Evolutionary conservation across 30 jellyfish, hydroid and myxozoan species (phyloP), one percentile per base, ranked within the genome.

Genomic region (Pseudorhiza aurosa): DNA sequence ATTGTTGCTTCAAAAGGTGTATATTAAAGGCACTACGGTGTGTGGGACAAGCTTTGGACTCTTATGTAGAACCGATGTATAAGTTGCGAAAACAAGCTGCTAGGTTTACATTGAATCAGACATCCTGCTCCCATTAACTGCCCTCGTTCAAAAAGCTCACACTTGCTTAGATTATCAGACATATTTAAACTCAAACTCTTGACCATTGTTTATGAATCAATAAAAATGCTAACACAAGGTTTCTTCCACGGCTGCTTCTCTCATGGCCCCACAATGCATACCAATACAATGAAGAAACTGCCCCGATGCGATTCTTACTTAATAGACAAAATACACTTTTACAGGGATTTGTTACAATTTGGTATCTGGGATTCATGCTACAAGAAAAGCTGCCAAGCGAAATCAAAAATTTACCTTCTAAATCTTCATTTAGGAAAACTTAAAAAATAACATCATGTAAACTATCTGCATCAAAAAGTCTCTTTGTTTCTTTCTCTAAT

Each of bases 111-210:
- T 21, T 15, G 25, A 7, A 59, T 59, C 21, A 24, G 74, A 29
- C 53, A 59, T 26, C 53, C 50, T 35, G 8, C 30, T 24, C 49
- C 49, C 50, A 7, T 59, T 59, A 49, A 4, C 37, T 59, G 74
- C 51, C 74, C 8, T 29, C 3, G 8, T 59, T 59, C 21, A 59
- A 39, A 59, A 19, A 26, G n/a, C 15, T 59, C 8, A 59, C 51
- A 59, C 2, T 59, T 33, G 74, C 74, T 65, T 15, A 36, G 40
- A 65, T 63, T 25, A 63, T 63, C 56, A 28, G 77, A 63, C 57
- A 63, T n/a, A 7, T 35, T 63, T 25, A 63, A 63, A 29, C 77
- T 57, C 71, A 57, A 12, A 57, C 71, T 57, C 40, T 21, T 57
- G 25, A 57, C 71, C 71, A 15, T 57, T 21, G 71, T 57, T 8